Evolutionary conservation across 37 sponge, comb jelly and placozoan species (phyloP), one percentile per base, ranked within the genome.

Genomic region (Haliclona indistincta): DNA sequence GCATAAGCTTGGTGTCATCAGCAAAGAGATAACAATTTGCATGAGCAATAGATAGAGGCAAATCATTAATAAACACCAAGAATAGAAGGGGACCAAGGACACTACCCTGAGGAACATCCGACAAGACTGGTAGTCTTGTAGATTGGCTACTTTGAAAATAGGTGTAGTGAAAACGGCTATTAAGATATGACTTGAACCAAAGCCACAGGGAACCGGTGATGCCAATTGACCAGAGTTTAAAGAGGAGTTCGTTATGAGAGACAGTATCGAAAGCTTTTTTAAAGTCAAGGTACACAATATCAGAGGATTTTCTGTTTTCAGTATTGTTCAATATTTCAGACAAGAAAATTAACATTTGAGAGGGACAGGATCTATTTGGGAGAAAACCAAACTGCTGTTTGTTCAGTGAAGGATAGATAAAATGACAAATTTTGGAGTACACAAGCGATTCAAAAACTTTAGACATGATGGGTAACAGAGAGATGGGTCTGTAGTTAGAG

Each of bases 191-290:
- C 29, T 33, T 8, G 0, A 78, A n/a, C 54, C 43, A 67, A 30
- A 3, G 5, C 76, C 76, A 75, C 1, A 62, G 52, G 8, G 25
- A 44, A 5, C 81, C 81, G 61, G 63, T 44, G 34, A 80, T 80
- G 26, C 71, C 63, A 11, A 80, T 15, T 20, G 3, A 38, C 71
- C 71, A 71, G 6, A 80, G 51, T 45, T 80, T 80, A 15, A 34
- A 38, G 29, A 80, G 60, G 15, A 80, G 64, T 37, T 70, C 71
- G 20, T 67, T 2, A 38, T 80, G 81, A 1, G 71, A 52, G 19
- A 80, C 81, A 43, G 81, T 62, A 52, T 80, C 71, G 44, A 80
- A 80, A 38, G 81, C 71, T 60, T 80, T 80, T 22, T 38, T 63
- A 42, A 69, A 70, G 67, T 80, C 81, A 11, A 80, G 38, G 29